Evolutionary conservation across 2,888 invertebrate species (phyloP), one percentile per base, ranked within the genome.

Genomic region (Tigriopus californicus): DNA sequence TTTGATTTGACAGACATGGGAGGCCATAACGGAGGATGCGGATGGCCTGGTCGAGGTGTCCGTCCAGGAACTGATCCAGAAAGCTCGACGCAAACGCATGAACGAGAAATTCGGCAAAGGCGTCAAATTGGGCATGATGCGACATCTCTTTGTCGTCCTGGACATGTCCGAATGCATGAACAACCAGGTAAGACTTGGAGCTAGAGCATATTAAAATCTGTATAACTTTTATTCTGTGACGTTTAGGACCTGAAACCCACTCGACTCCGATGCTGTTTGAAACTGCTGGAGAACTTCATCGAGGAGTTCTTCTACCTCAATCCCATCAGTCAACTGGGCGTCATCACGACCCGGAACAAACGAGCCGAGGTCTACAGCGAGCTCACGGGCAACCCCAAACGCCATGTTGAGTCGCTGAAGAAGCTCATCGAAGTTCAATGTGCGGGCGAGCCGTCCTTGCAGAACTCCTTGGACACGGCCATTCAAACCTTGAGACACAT

Each of bases 281-380:
- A 91, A 88, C 74, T 94, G 13, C 70, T 98, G 62, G 88, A 92
- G 73, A 80, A 82, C 63, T 99, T 97, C 71, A 81, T 98, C 61
- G 88, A 92, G 66, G 94, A 95, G 70, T 98, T 88, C 70, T 95
- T 97, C 72, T 95, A 97, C 72, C 92, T 95, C 71, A 99, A 98
- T 73, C 98, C 98, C 11, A 85, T 98, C 58, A 94, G 95, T 69
- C 98, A 99, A 72, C 74, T 99, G 64, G 97, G 97, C 24, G 75
- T 98, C 42, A 84, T 98, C 63, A 76, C 82, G 11, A 84, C 92
- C 68, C 83, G 85, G 67, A 92, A 92, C 69, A 97, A 97, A 72
- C 77, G 91, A 65, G 91, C 94, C 1, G 95, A 97, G 68, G 89
- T 85, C 73, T 73, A 94, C 4, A 84, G 86, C 49, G 91, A 94